Percentiles rank a stretch among this genome's conserved stretches.
Conservation (phyloP, 1,140 invertebrate genomes). For the Drosophila sturtevanti region DNA sequence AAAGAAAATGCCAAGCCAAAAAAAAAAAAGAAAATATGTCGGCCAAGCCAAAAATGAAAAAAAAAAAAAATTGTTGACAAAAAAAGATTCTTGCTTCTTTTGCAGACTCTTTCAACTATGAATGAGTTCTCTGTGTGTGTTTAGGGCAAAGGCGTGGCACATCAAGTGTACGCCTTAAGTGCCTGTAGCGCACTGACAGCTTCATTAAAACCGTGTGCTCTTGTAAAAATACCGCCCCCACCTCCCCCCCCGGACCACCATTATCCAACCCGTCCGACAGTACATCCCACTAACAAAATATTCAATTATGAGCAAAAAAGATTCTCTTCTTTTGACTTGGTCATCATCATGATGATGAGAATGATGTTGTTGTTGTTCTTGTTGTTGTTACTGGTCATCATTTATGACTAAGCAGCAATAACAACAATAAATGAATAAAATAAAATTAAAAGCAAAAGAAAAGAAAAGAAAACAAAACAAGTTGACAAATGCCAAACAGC, state of each 20-base stretch:
- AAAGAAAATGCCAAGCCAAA: conserved; percentile 61
- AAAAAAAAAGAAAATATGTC: conserved; percentile 19
- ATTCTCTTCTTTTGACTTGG: conserved; percentile 14
- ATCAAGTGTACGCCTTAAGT: conserved; percentile 64
- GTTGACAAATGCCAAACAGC: conserved; percentile 75
- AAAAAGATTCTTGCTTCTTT: conserved; percentile 14
- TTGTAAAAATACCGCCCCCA: conserved; percentile 37
- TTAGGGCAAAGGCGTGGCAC: conserved; percentile 36
- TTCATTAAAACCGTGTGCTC: conserved; percentile 62
- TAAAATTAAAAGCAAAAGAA: conserved; percentile 49
- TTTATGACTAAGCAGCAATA: conserved; percentile 30
- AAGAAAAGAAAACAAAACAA: conserved; percentile 35
- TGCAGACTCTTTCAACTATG: conserved; percentile 33
- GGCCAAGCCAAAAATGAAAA: conserved; percentile 49
- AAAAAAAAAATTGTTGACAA: conserved; percentile 60
- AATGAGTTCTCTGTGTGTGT: conserved; percentile 42
- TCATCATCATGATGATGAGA: conserved; percentile 17
- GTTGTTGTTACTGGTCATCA: conserved; percentile 26
- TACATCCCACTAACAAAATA: background rate
- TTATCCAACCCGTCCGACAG: no score
- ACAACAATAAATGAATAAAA: conserved; percentile 20
- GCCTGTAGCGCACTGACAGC: conserved; percentile 63
- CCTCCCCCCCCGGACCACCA: background rate
- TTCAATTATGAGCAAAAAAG: conserved; percentile 41
- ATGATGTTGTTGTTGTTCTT: conserved; percentile 11